These are phyloP conservation scores for Pedetes capensis DNA, from an alignment of 2,113 vertebrate genomes.

Conservation along the genomic window DNA sequence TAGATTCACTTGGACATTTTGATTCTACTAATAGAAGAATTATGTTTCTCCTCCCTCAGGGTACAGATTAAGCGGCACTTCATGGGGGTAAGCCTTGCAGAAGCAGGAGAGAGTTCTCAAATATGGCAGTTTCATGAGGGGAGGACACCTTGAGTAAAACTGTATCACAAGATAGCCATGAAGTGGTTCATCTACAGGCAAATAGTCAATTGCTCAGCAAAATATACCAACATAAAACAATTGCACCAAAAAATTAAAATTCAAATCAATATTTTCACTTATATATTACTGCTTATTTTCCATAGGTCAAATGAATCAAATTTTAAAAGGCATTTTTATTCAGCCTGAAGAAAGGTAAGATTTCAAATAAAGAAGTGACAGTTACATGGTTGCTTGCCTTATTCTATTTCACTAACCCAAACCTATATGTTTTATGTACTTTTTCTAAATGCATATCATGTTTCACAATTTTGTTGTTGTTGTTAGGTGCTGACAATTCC, in stretches of 20 bases:
- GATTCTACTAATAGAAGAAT: neutral
- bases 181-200: neutral
- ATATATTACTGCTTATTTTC: constrained; percentile 37
- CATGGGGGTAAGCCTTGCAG: neutral
- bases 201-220: neutral
- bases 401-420: constrained; percentile 35
- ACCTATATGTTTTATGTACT: neutral
- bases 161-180: neutral
- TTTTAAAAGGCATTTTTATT: neutral
- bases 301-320: neutral
- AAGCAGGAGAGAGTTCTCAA: constrained; percentile 10
- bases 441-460: constrained; percentile 13
- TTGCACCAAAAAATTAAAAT: neutral
- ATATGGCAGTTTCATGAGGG: neutral
- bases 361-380: constrained; percentile 31
- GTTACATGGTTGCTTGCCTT: neutral
- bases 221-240: neutral
- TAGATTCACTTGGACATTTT: neutral
- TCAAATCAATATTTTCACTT: constrained; percentile 30
- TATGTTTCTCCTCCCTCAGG: neutral
- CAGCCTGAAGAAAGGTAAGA: neutral
- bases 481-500: no score
- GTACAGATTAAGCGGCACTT: neutral
- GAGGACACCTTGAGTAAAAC: neutral
- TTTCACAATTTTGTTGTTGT: no score